Percentiles rank a stretch among this genome's conserved stretches.
Evolutionary conservation across 2,797 vertebrate species (phyloP).

Genomic region (Tragelaphus oryx): DNA sequence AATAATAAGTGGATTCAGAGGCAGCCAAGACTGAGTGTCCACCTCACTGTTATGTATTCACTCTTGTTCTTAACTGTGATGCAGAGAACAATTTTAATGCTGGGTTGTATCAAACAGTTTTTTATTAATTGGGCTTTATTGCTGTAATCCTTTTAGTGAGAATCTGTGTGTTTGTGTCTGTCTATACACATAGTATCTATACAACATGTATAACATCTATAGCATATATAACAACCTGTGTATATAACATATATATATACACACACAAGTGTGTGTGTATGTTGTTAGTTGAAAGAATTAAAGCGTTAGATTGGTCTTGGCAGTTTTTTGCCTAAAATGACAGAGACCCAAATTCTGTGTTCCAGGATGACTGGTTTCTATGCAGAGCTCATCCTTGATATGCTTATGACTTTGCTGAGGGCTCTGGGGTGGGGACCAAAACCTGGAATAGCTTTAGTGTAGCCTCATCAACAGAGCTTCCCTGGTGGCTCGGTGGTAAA

Average conservation of each 20-base stretch:
- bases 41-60: not conserved
- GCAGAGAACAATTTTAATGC: not conserved
- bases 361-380: not conserved
- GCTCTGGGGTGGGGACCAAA: not conserved
- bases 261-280: accelerated
- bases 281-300: not conserved
- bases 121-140: not conserved
- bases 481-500: not conserved
- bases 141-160: not conserved
- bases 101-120: not conserved
- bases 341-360: not conserved
- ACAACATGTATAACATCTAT: not conserved
- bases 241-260: not conserved
- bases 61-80: too few species aligned
- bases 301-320: not conserved
- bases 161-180: not conserved
- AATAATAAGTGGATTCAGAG: not conserved
- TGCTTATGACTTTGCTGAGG: not conserved
- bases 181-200: not conserved
- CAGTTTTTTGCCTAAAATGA: not conserved
- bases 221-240: not conserved
- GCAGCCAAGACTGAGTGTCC: not conserved
- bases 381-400: not conserved
- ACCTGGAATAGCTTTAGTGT: not conserved
- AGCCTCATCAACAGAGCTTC: not conserved